Evolutionary conservation across 2,888 invertebrate species (phyloP), one percentile per base, ranked within the genome.

Genomic region (Molorchus minor): DNA sequence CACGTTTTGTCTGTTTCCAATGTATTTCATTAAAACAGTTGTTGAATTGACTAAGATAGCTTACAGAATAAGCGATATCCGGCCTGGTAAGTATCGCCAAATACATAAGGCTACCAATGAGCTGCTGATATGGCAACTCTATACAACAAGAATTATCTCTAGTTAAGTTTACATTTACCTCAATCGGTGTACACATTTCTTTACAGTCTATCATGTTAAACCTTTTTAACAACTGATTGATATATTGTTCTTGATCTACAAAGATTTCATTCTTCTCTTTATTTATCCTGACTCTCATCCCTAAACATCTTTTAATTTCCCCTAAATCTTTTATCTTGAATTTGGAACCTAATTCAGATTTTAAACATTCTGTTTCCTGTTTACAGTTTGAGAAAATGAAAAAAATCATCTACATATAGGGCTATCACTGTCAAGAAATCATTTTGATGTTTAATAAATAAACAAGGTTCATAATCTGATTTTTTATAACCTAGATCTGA

Each of bases 311-410:
- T 16, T 35, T 33, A 7, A 46, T 19, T 8, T 17, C 10, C 4
- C 73, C 73, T 16, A 73, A 35, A 49, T 73, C 71, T 61, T 68
- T 71, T 61, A 74, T 72, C 19, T 60, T 43, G 49, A 74, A 75
- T 54, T 60, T 62, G 3, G 52, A 46, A 45, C 53, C 65, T 52
- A 74, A 56, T 36, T 35, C 41, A 2, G n/a, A 17, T 54, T 46
- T 41, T 2, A 40, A 20, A 29, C 7, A n/a, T 16, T 46, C 19
- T 10, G 40, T 36, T 46, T 56, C 55, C n/a, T 33, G 16, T 2
- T 8, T 21, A 35, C 41, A 25, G 12, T 44, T 51, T n/a, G 56
- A 57, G 29, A 49, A 57, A 43, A 49, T 44, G 10, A 57, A 45
- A 67, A 33, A 54, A 54, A 20, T 45, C 45, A 33, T 54, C 44